Percentiles rank a stretch among this genome's conserved stretches.
Conservation (phyloP, 2,797 vertebrate genomes). For the Nannoperca obscura region DNA sequence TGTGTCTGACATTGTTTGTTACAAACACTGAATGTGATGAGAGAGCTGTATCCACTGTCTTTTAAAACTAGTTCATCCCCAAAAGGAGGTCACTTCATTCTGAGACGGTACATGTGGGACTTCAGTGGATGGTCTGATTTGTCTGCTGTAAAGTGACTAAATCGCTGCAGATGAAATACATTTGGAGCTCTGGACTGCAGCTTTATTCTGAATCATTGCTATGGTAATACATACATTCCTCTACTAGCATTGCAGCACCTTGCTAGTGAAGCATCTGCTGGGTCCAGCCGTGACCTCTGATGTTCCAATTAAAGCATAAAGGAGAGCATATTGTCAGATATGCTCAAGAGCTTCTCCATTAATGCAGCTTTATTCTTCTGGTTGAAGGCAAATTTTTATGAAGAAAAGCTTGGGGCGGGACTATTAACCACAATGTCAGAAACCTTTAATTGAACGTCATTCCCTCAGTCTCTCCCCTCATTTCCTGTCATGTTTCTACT, state of each 20-base stretch:
- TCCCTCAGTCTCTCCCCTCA: neutral
- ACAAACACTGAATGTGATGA: conserved; percentile 20
- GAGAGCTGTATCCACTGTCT: conserved; percentile 53
- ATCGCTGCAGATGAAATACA: conserved; percentile 39
- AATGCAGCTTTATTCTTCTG: conserved; percentile 33
- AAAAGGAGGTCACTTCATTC: conserved; percentile 81
- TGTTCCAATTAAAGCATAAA: conserved; percentile 64
- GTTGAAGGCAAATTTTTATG: conserved; percentile 40
- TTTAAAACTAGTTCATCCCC: conserved; percentile 80
- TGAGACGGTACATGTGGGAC: conserved; percentile 78
- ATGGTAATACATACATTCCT: conserved; percentile 21
- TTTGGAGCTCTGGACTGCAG: conserved; percentile 39
- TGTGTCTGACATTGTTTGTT: conserved; percentile 21
- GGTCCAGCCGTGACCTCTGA: conserved; percentile 55
- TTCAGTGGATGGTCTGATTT: conserved; percentile 71
- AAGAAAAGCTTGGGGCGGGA: conserved; percentile 25
- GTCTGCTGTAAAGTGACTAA: conserved; percentile 69
- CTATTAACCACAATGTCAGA: conserved; percentile 14
- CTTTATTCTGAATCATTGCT: conserved; percentile 22
- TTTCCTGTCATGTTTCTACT: conserved; percentile 7
- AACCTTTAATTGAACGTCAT: conserved; percentile 13
- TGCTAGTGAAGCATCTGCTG: conserved; percentile 31
- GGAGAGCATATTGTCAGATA: conserved; percentile 52
- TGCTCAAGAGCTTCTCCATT: conserved; percentile 18
- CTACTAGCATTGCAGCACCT: conserved; percentile 18